Percentiles rank a stretch among this genome's conserved stretches.
Conservation (phyloP, 2,113 vertebrate genomes). For the Puffinus mauretanicus region DNA sequence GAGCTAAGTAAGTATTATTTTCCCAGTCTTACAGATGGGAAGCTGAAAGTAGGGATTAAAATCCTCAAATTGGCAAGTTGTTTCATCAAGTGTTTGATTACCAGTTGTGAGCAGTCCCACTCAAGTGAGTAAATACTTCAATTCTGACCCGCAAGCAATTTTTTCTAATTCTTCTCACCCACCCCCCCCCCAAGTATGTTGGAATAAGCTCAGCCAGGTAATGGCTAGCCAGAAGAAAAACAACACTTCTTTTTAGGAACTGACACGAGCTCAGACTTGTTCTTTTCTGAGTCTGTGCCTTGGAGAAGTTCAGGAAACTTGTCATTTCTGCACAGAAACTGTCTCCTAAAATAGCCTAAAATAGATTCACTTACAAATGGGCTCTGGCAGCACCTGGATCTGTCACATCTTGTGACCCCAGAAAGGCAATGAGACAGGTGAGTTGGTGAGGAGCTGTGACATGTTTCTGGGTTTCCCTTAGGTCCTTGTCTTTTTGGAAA, state of each 20-base stretch:
- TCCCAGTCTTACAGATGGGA: background rate
- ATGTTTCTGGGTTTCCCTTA: background rate
- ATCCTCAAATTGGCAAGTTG: background rate
- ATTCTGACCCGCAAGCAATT: background rate
- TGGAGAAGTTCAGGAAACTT: slow-evolving; percentile 20
- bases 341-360: background rate
- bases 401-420: background rate
- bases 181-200: background rate
- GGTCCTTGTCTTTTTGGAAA: background rate
- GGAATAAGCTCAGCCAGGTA: slow-evolving; percentile 30
- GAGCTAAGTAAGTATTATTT: background rate
- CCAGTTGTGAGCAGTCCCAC: background rate
- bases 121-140: slow-evolving; percentile 15
- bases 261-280: slow-evolving; percentile 21
- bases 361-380: background rate
- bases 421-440: background rate
- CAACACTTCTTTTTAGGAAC: slow-evolving; percentile 48
- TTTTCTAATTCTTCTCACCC: slow-evolving; percentile 18
- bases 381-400: background rate
- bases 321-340: slow-evolving; percentile 15
- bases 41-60: background rate
- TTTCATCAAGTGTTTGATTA: slow-evolving; percentile 19
- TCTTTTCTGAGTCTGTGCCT: slow-evolving; percentile 28
- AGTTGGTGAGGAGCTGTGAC: background rate
- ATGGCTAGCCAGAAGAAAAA: slow-evolving; percentile 36